A percentile compares a stretch with the other conserved stretches of the same genome.
phyloP scores from a whole-genome alignment of 2,797 vertebrate species.

The Geotrypetes seraphini region DNA sequence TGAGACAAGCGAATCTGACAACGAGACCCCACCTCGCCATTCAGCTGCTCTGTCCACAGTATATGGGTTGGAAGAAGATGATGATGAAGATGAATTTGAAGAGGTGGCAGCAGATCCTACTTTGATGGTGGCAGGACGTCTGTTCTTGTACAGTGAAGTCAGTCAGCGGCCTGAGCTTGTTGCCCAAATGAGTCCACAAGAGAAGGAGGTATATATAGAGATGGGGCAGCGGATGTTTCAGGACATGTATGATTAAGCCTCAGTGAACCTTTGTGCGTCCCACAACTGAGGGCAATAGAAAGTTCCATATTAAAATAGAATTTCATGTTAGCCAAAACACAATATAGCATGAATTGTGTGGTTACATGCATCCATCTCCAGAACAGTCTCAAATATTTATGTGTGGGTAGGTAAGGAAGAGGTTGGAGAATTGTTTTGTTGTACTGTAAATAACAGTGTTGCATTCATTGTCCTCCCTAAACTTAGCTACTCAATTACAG shows the following conservation, averaged over 20 bases:
- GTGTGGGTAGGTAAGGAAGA: no score
- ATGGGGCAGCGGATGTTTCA: conserved; percentile 91
- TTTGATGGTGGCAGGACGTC: conserved; percentile 77
- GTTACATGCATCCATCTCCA: no score
- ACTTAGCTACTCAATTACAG: no score
- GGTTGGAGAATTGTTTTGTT: no score
- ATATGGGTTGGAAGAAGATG: conserved; percentile 62
- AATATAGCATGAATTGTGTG: no score
- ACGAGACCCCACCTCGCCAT: conserved; percentile 61
- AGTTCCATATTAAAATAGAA: no score
- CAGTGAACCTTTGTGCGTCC: no score
- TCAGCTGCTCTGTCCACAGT: conserved; percentile 12
- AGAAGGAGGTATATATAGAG: conserved; percentile 93
- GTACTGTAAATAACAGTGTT: no score
- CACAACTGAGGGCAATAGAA: no score
- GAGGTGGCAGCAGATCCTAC: conserved; percentile 77
- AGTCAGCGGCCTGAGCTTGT: conserved; percentile 89
- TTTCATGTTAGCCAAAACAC: no score
- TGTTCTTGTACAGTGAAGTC: conserved; percentile 79
- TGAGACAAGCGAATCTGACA: conserved; percentile 93
- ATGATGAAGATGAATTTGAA: conserved; percentile 87
- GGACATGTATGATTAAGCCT: conserved; percentile 69
- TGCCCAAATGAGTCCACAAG: conserved; percentile 84
- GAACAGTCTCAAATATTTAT: no score
- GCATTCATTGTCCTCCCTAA: no score